Evolutionary conservation across 2,888 invertebrate genomes (phyloP).

Genomic region (Drosophila robusta): DNA sequence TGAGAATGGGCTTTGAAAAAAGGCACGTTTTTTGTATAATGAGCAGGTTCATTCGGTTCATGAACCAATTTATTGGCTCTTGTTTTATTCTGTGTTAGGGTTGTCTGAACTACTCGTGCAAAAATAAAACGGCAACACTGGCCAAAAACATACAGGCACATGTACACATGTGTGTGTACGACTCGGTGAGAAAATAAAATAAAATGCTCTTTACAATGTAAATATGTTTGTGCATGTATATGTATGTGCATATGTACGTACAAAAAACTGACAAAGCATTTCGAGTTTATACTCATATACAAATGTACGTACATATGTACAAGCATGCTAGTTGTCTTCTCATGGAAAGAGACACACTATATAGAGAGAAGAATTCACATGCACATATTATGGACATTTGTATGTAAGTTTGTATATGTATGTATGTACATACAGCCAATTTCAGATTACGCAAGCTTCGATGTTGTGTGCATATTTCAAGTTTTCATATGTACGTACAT

Average conservation of each 20-base stretch:
- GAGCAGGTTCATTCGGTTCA: constrained; percentile 53
- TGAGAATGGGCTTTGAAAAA: constrained; percentile 26
- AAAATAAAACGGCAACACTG: constrained; percentile 46
- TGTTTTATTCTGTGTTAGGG: constrained; percentile 49
- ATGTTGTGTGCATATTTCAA: constrained; percentile 48
- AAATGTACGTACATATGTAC: constrained; percentile 8
- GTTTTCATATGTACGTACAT: constrained; percentile 36
- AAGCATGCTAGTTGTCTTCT: constrained; percentile 40
- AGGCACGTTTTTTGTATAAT: constrained; percentile 41
- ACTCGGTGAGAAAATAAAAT: constrained; percentile 18
- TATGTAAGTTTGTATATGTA: constrained; percentile 16
- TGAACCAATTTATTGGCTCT: constrained; percentile 57
- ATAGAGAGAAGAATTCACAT: constrained; percentile 51
- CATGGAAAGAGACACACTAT: constrained; percentile 33
- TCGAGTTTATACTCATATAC: constrained; percentile 38
- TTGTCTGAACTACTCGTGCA: constrained; percentile 39
- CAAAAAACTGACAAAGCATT: constrained; percentile 52
- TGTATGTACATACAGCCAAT: constrained; percentile 47
- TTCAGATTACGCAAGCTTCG: constrained; percentile 72
- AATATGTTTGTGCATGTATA: constrained; percentile 33
- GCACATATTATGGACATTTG: constrained; percentile 9
- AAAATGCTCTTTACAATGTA: constrained; percentile 32
- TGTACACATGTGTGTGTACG: constrained; percentile 10
- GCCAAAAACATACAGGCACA: constrained; percentile 20
- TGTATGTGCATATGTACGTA: constrained; percentile 35